These are phyloP conservation scores for Onychomys leucogaster DNA, from an alignment of 2,797 vertebrate genomes.

Conservation along the genomic window DNA sequence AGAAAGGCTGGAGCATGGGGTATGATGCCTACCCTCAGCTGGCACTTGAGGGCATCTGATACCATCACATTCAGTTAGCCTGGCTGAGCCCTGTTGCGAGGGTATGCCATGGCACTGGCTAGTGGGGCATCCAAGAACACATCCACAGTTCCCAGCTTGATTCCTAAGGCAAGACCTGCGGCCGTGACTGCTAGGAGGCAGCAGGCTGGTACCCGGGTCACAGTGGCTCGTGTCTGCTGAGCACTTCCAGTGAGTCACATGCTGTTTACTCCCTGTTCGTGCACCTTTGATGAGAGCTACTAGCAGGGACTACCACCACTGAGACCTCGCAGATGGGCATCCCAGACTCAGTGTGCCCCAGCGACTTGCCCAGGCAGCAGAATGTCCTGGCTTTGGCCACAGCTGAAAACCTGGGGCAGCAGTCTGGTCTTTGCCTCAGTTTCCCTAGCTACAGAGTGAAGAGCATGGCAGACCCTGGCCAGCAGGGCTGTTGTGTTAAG, in stretches of 20 bases:
- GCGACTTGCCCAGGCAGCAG: rapidly evolving
- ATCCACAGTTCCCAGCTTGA: neutral
- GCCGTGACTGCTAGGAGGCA: neutral
- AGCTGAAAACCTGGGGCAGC: too few species aligned
- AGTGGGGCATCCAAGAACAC: rapidly evolving
- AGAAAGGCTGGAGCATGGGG: rapidly evolving
- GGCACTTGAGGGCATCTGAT: neutral
- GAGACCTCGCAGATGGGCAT: neutral
- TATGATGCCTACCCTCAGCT: rapidly evolving
- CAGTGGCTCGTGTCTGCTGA: rapidly evolving
- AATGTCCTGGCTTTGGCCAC: neutral
- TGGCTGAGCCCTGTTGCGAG: neutral
- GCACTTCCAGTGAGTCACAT: rapidly evolving
- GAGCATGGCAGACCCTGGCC: rapidly evolving
- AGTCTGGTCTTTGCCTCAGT: neutral
- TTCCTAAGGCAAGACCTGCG: neutral
- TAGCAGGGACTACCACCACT: rapidly evolving
- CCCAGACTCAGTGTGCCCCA: neutral
- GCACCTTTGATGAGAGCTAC: neutral
- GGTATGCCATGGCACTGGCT: neutral
- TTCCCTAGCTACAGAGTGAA: neutral
- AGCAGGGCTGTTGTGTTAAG: neutral
- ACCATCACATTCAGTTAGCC: neutral
- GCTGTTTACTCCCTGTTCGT: neutral
- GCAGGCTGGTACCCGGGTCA: neutral